Evolutionary conservation across 2,797 vertebrate species (phyloP).

Genomic region (Ficedula albicollis): DNA sequence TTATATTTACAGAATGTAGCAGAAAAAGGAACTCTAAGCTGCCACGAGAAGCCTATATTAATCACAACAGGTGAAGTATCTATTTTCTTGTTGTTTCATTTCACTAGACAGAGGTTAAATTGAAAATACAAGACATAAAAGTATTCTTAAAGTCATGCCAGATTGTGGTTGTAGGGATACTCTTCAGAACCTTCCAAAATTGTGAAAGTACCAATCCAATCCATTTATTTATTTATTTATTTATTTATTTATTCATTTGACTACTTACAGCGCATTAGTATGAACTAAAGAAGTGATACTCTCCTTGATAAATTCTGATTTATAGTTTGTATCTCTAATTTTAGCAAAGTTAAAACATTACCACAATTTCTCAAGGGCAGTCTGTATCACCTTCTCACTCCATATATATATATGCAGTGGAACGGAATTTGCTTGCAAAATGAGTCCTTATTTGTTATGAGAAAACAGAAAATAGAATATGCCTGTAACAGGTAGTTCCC

Average conservation of each 20-base stretch:
- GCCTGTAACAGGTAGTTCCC: background rate
- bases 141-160: background rate
- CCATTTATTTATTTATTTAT: too few species aligned
- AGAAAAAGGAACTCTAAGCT: slow-evolving; percentile 78
- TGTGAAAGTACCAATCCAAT: background rate
- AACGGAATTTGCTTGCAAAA: background rate
- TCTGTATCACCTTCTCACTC: background rate
- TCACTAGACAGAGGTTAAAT: background rate
- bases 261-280: background rate
- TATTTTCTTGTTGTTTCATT: background rate
- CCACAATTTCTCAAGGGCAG: background rate
- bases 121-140: background rate
- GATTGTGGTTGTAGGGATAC: background rate
- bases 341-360: background rate
- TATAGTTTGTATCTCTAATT: background rate
- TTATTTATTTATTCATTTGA: background rate
- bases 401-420: background rate
- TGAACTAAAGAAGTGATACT: background rate
- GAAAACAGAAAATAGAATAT: background rate
- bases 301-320: background rate
- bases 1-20: slow-evolving; percentile 81
- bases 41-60: slow-evolving; percentile 69
- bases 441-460: background rate
- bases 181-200: background rate
- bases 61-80: slow-evolving; percentile 80